A percentile compares a stretch with the other conserved stretches of the same genome.
phyloP scores from a whole-genome alignment of 2,113 vertebrate genomes.

The Eublepharis macularius region DNA sequence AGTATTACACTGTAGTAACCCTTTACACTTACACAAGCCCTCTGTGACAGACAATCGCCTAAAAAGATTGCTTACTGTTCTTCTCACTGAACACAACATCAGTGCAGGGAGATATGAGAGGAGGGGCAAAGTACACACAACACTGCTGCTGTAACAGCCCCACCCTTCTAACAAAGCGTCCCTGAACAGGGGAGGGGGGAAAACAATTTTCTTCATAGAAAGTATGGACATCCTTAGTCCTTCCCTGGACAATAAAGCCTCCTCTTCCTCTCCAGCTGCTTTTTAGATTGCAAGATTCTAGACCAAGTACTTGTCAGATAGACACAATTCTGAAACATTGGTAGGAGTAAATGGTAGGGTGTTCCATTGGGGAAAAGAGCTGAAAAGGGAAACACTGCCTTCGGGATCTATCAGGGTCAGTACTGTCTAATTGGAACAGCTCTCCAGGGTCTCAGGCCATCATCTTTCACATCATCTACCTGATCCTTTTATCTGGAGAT shows the following conservation, averaged over 20 bases:
- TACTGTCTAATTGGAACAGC: no score
- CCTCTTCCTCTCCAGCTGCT: not conserved
- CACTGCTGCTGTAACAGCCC: not conserved
- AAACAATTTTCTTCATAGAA: no score
- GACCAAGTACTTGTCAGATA: no score
- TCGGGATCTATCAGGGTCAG: no score
- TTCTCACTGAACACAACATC: not conserved
- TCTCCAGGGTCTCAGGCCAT: no score
- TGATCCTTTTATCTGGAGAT: no score
- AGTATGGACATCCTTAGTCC: not conserved
- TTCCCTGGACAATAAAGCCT: not conserved
- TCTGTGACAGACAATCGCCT: no score
- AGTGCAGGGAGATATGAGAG: not conserved
- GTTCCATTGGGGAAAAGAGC: not conserved
- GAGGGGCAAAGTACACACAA: not conserved
- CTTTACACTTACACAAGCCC: no score
- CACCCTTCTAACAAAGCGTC: not conserved
- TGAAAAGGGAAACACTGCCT: not conserved
- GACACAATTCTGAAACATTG: not conserved
- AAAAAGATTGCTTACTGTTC: no score
- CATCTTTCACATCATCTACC: no score
- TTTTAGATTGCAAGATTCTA: not conserved
- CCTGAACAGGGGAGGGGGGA: not conserved
- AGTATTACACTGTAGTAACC: no score
- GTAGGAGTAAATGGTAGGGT: not conserved